Conservation (phyloP, 1,140 invertebrate species). For the Pinna nobilis region DNA sequence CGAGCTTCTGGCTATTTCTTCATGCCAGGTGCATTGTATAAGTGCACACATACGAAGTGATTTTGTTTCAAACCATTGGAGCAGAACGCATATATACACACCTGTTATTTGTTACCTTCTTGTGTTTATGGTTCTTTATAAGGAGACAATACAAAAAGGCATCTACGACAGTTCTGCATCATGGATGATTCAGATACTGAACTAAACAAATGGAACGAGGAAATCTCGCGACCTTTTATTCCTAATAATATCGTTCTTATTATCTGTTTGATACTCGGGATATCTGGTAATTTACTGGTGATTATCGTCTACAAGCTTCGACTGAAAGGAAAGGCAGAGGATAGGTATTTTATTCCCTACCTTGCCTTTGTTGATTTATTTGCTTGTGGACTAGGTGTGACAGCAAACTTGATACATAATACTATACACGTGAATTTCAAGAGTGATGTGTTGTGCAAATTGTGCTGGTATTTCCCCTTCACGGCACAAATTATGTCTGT, state of each 20-base stretch:
- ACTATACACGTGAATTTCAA: neutral
- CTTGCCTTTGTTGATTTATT: constrained; percentile 20
- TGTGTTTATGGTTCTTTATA: too few relatives aligned
- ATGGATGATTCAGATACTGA: too few relatives aligned
- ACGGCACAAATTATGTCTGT: neutral
- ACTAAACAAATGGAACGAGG: constrained; percentile 12
- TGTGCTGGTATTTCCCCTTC: constrained; percentile 1
- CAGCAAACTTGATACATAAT: neutral
- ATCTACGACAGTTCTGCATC: too few relatives aligned
- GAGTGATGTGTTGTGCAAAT: neutral
- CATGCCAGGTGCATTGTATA: too few relatives aligned
- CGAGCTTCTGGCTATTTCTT: too few relatives aligned
- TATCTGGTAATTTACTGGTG: constrained; percentile 17
- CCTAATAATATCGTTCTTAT: constrained; percentile 4
- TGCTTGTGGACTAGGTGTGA: neutral
- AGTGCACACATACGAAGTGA: too few relatives aligned
- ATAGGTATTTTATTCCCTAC: constrained; percentile 23
- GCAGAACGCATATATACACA: too few relatives aligned
- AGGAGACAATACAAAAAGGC: too few relatives aligned
- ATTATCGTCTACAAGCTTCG: constrained; percentile 19
- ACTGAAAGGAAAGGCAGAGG: neutral
- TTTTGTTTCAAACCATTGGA: too few relatives aligned
- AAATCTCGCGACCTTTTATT: neutral
- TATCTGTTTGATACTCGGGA: constrained; percentile 10
- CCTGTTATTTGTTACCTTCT: too few relatives aligned